Conservation (phyloP, 1,140 invertebrate species). For the Cardiocondyla obscurior region DNA sequence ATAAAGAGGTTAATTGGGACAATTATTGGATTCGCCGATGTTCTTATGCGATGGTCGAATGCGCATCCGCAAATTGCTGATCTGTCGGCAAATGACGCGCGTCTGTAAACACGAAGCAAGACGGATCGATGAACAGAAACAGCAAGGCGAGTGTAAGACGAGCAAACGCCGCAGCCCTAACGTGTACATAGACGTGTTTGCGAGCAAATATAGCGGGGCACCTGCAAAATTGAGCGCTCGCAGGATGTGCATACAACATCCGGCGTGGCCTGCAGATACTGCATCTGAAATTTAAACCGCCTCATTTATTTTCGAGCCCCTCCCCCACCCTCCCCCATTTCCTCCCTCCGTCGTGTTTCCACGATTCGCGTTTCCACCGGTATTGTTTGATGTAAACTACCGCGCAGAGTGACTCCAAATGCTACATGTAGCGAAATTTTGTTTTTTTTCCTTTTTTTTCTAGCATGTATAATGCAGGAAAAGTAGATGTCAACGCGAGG, state of each 20-base stretch:
- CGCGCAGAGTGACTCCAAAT: background rate
- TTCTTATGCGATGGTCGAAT: conserved; percentile 12
- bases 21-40: background rate
- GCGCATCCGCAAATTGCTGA: conserved; percentile 51
- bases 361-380: conserved; percentile 24
- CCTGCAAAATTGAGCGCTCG: conserved; percentile 53
- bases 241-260: conserved; percentile 52
- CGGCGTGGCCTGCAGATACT: conserved; percentile 39
- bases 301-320: conserved; percentile 32
- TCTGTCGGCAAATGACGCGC: conserved; percentile 54
- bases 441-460: too few relatives aligned
- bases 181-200: conserved; percentile 55
- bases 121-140: conserved; percentile 43
- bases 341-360: background rate
- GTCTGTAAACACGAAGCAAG: conserved; percentile 44
- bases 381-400: conserved; percentile 23
- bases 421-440: background rate
- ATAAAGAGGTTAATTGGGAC: background rate
- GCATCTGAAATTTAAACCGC: conserved; percentile 50
- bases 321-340: too few relatives aligned
- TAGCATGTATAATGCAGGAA: background rate
- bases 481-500: background rate
- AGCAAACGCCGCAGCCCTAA: conserved; percentile 46
- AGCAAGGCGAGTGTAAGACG: conserved; percentile 48
- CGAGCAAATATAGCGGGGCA: conserved; percentile 51